phyloP scores from a whole-genome alignment of 2,888 invertebrate genomes.

The Diadromus collaris region DNA sequence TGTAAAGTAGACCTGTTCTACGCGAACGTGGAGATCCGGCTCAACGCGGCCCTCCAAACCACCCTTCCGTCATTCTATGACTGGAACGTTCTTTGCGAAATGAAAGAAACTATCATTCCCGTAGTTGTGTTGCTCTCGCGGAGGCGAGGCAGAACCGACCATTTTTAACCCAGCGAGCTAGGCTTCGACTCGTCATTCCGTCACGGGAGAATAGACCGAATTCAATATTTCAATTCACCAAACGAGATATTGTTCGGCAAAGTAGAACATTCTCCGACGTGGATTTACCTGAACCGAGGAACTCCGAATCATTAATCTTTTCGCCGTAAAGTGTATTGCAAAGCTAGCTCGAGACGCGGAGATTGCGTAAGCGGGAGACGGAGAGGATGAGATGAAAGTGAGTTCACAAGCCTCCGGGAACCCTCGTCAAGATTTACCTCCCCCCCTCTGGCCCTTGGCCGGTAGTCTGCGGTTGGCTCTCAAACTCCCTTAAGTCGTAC shows the following conservation, averaged over 20 bases:
- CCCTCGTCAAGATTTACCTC: slow-evolving; percentile 66
- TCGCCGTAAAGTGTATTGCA: slow-evolving; percentile 17
- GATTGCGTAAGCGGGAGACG: slow-evolving; percentile 8
- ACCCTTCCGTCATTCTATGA: slow-evolving; percentile 31
- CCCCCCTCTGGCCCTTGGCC: slow-evolving; percentile 63
- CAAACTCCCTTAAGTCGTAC: slow-evolving; percentile 27
- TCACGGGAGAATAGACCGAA: not conserved
- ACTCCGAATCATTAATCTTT: slow-evolving; percentile 33
- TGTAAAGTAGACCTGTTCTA: slow-evolving; percentile 70
- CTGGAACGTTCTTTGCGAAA: not conserved
- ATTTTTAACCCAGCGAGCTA: not conserved
- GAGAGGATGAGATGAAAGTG: slow-evolving; percentile 11
- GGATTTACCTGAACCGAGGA: slow-evolving; percentile 6
- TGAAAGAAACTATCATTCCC: not conserved
- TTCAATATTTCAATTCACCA: not conserved
- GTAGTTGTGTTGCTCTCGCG: not conserved
- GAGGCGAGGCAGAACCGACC: not conserved
- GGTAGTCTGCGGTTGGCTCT: slow-evolving; percentile 17
- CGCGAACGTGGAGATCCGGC: slow-evolving; percentile 36
- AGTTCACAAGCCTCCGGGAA: slow-evolving; percentile 19
- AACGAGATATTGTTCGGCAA: not conserved
- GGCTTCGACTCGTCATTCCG: slow-evolving; percentile 6
- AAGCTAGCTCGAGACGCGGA: slow-evolving; percentile 18
- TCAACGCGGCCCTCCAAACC: slow-evolving; percentile 42
- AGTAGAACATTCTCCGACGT: slow-evolving; percentile 7